phyloP scores from a whole-genome alignment of 2,888 invertebrate species.

The Himalopsyche kuldschensis region DNA sequence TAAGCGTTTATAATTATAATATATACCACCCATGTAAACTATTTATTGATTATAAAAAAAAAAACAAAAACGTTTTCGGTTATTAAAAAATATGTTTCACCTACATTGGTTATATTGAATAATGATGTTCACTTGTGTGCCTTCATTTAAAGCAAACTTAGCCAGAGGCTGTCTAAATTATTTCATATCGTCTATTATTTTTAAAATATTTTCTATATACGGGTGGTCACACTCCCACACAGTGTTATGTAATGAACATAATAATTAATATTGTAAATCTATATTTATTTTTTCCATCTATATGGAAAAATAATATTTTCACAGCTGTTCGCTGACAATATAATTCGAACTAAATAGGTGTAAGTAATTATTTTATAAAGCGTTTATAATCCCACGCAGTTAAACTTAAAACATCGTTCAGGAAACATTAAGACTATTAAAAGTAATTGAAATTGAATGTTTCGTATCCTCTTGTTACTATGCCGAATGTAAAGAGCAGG shows the following conservation, averaged over 20 bases:
- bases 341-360: background rate
- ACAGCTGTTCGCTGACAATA: background rate
- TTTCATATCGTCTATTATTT: background rate
- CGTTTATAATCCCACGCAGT: background rate
- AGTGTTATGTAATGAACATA: background rate
- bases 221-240: background rate
- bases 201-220: background rate
- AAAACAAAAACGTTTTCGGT: too few relatives aligned
- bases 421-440: too few relatives aligned
- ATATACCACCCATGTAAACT: background rate
- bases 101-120: background rate
- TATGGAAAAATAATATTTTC: background rate
- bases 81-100: background rate
- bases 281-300: too few relatives aligned
- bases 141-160: background rate
- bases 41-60: background rate
- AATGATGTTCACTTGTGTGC: background rate
- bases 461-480: too few relatives aligned
- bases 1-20: too few relatives aligned
- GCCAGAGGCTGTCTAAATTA: background rate
- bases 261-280: background rate
- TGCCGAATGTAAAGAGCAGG: too few relatives aligned
- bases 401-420: background rate
- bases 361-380: background rate
- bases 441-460: too few relatives aligned